Base-by-base conservation (phyloP, 1,140 invertebrate genomes). In the Drosophila baimaii region DNA sequence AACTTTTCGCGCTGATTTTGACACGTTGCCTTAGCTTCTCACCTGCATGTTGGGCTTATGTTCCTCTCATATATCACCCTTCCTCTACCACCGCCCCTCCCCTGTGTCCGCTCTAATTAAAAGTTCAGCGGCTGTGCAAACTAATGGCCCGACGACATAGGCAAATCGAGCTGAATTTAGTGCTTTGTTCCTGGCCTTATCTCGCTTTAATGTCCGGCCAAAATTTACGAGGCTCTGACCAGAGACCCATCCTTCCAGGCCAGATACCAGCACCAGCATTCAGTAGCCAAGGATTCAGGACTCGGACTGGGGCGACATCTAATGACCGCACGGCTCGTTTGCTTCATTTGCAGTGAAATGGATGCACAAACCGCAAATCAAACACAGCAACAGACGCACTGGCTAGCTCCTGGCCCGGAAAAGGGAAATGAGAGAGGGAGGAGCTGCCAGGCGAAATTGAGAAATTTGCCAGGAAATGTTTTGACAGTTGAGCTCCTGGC, bases 341-440 rank as follows among this genome's bases (percentile, higher is more conserved):
- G 83, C 79, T 83, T 88, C 83, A 88, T 88, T 89, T 89, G 83
- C 83, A 88, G 77, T 80, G 83, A 66, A 88, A 83, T 89, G 83
- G 77, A 89, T 88, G 80, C 79, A 83, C 83, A 88, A 54, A 89
- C 83, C 83, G 84, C 83, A 88, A 88, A 83, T 88, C 83, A 88
- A 89, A 88, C 71, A 89, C 84, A 88, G 74, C 64, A 77, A 19
- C 54, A 44, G 54, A 43, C 58, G 33, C 58, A 49, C 4, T 12
- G 29, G 35, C 58, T 31, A 69, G 41, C 49, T 21, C 25, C 37
- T 44, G 41, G 49, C 31, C 10, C 25, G 21, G 33, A 54, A 25
- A 31, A 9, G 6, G 13, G 31, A 29, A 13, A 23, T 17, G 25
- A n/a, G 37, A 23, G 31, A 6, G 21, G 21, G 19, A 10, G 43